Base-by-base conservation (phyloP, 1,140 invertebrate species). In the Trichoplusia ni region DNA sequence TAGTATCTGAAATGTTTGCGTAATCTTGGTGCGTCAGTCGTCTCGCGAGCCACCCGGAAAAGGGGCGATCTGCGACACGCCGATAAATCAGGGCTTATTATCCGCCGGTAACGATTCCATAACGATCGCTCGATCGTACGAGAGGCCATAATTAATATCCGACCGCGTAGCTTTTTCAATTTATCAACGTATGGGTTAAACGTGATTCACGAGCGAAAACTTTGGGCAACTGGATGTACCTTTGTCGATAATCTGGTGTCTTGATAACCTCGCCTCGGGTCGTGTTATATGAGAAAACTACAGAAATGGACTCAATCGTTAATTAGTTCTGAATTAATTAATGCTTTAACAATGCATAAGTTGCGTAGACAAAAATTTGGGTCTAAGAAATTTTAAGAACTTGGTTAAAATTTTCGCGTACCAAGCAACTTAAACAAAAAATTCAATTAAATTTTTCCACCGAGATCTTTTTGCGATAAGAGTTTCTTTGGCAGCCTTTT, bases 41-140 rank as follows among this genome's bases (percentile, higher is more conserved):
- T 23, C 8, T n/a, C 5, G 25, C 19, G 44, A 61, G 37, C 29
- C 21, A 65, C 67, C 63, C 62, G 67, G 67, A 70, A 70, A 47
- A 65, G 60, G 25, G 38, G 6, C 21, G 29, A 47, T 47, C 56
- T 5, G 33, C 13, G 33, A 38, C 47, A 51, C 19, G 31, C 16
- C 65, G 58, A 76, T 76, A 79, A 79, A 71, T 79, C 69, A 62
- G 35, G 27, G 47, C 47, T 64, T 58, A 64, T 69, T 72, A 67
- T 61, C 44, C 51, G 58, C 47, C 40, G 19, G 49, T 68, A 73
- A 67, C 64, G 64, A 70, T 62, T 60, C 51, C 60, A 44, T 64
- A 69, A 53, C 64, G 65, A 69, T 60, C 44, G 63, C 14, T 35
- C 29, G 3, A 7, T 38, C n/a, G 51, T 66, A 42, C 61, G 61